Percentiles rank a stretch among this genome's conserved stretches.
phyloP scores from a whole-genome alignment of 2,888 invertebrate species.

The Crossocerus cetratus region DNA sequence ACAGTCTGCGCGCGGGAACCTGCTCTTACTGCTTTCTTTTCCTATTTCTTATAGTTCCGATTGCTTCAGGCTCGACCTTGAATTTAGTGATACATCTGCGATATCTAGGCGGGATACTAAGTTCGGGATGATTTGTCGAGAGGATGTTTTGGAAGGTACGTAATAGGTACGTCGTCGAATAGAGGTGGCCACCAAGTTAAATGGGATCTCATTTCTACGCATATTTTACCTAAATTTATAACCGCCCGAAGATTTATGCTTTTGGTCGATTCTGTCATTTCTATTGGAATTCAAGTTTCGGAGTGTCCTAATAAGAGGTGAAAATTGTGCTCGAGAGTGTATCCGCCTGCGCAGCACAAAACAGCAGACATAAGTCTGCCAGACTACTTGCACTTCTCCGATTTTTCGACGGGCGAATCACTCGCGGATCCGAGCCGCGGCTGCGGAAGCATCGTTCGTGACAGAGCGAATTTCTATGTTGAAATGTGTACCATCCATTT shows the following conservation, averaged over 20 bases:
- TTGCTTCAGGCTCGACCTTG: background rate
- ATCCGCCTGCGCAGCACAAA: background rate
- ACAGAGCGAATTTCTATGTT: too few species aligned
- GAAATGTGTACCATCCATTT: too few species aligned
- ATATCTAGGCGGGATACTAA: too few species aligned
- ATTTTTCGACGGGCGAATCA: slow-evolving; percentile 4
- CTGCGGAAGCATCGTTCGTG: background rate
- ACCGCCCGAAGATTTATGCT: background rate
- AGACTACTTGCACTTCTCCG: slow-evolving; percentile 7
- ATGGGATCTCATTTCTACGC: background rate
- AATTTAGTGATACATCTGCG: too few species aligned
- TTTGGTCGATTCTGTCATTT: background rate
- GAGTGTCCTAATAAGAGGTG: background rate
- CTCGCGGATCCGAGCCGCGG: background rate
- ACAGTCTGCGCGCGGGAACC: background rate
- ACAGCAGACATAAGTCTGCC: background rate
- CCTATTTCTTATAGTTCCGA: background rate
- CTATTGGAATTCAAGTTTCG: background rate
- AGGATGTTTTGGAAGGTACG: background rate
- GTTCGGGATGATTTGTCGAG: background rate
- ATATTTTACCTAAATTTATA: background rate
- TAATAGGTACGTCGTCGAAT: slow-evolving; percentile 15
- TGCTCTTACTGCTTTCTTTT: background rate
- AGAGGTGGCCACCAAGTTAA: background rate
- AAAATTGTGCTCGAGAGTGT: background rate